These are phyloP conservation scores for Arrhamphus sclerolepis DNA, from an alignment of 2,797 vertebrate genomes.

Conservation along the genomic window DNA sequence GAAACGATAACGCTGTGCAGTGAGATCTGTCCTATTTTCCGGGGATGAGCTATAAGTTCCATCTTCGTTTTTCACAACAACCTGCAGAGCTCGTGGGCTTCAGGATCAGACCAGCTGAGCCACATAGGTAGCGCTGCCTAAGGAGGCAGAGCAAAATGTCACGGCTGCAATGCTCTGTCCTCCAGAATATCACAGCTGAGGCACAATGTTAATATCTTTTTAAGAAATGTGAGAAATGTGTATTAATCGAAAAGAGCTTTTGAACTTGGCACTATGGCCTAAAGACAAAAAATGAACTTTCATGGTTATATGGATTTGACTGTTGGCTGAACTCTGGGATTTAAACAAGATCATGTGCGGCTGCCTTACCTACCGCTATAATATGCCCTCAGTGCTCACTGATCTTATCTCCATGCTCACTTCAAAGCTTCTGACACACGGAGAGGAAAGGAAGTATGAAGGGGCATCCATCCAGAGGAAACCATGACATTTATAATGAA, in stretches of 20 bases:
- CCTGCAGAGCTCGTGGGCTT: conserved; percentile 30
- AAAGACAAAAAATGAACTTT: background rate
- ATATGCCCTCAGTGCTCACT: conserved; percentile 39
- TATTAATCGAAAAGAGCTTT: background rate
- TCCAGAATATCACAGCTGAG: background rate
- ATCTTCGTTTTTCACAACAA: conserved; percentile 4
- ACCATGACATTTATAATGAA: conserved; percentile 40
- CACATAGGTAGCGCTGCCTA: conserved; percentile 14
- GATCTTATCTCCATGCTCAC: conserved; percentile 38
- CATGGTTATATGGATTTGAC: background rate
- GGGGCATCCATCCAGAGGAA: conserved; percentile 43
- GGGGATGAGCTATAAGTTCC: conserved; percentile 20
- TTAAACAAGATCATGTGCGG: conserved; percentile 14
- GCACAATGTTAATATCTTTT: background rate
- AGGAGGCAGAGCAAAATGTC: conserved; percentile 14
- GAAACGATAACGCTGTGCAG: conserved; percentile 14
- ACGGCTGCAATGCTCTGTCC: background rate
- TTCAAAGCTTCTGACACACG: conserved; percentile 40
- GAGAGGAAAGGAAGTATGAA: conserved; percentile 28
- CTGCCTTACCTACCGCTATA: conserved; percentile 7
- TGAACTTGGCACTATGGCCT: background rate
- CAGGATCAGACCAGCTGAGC: conserved; percentile 28
- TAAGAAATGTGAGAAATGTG: too few species aligned
- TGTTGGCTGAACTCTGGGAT: conserved; percentile 9
- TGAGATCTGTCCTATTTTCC: conserved; percentile 22